phyloP scores from a whole-genome alignment of 2,113 vertebrate species.

The Pollachius pollachius region DNA sequence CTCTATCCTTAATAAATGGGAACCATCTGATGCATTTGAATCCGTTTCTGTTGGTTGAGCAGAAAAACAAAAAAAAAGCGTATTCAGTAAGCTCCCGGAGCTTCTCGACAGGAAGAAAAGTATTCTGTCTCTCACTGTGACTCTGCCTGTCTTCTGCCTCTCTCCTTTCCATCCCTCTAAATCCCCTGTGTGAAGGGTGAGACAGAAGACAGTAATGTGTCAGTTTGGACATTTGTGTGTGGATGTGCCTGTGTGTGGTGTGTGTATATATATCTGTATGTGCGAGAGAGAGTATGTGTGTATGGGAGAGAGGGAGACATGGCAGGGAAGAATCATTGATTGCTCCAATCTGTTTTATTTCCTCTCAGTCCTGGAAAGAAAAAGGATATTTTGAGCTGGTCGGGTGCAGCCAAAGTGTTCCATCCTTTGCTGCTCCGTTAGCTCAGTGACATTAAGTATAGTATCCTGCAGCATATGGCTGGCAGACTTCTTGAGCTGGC shows the following conservation, averaged over 20 bases:
- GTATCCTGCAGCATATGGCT: constrained; percentile 10
- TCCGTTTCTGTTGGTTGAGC: constrained; percentile 55
- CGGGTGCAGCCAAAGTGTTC: constrained; percentile 8
- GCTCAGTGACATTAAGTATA: constrained; percentile 42
- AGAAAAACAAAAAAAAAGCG: constrained; percentile 45
- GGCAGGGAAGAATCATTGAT: constrained; percentile 37
- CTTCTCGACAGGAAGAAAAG: constrained; percentile 53
- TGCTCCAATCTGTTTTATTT: constrained; percentile 57
- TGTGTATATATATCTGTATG: no score
- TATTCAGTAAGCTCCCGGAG: constrained; percentile 46
- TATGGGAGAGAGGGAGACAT: constrained; percentile 26
- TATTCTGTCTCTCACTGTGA: constrained; percentile 39
- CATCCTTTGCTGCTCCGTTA: constrained; percentile 26
- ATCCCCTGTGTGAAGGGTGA: constrained; percentile 29
- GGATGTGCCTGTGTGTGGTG: no score
- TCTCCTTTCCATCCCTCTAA: constrained; percentile 43
- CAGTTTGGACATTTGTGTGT: no score
- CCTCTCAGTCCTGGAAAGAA: constrained; percentile 37
- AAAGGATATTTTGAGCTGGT: constrained; percentile 26
- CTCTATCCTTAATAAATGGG: constrained; percentile 50
- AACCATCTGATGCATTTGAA: constrained; percentile 57
- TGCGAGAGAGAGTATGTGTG: constrained; percentile 9
- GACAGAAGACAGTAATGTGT: no score
- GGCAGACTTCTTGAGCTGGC: constrained; percentile 27
- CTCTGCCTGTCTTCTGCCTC: constrained; percentile 34